phyloP scores from a whole-genome alignment of 2,113 vertebrate genomes.

The Blennius ocellaris region DNA sequence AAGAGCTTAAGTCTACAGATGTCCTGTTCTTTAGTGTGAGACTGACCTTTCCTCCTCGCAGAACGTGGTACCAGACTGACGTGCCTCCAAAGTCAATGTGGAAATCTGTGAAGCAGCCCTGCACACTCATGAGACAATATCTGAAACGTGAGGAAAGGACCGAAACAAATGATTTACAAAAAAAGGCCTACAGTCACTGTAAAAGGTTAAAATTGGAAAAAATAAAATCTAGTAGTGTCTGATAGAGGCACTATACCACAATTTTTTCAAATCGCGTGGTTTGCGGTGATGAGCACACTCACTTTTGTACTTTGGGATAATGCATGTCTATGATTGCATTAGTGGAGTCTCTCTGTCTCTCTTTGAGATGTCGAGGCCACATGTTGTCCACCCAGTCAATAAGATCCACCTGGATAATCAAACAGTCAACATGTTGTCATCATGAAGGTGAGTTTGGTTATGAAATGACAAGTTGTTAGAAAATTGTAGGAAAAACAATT shows the following conservation, averaged over 20 bases:
- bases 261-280: neutral
- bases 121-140: slow-evolving; percentile 99
- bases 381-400: slow-evolving; percentile 99
- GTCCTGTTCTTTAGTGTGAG: neutral
- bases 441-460: too few species aligned
- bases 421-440: too few species aligned
- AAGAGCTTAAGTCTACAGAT: neutral
- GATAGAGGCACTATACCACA: neutral
- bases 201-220: neutral
- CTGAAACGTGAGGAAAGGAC: slow-evolving; percentile 68
- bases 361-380: slow-evolving; percentile 98
- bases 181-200: too few species aligned
- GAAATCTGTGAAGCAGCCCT: slow-evolving; percentile 99
- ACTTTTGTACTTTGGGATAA: slow-evolving; percentile 99
- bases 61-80: slow-evolving; percentile 98
- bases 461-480: too few species aligned
- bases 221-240: neutral
- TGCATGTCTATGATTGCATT: slow-evolving; percentile 98
- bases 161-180: neutral
- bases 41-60: slow-evolving; percentile 95
- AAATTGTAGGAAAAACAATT: too few species aligned
- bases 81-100: slow-evolving; percentile 98
- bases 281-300: slow-evolving; percentile 43
- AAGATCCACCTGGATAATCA: slow-evolving; percentile 90
- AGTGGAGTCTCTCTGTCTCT: slow-evolving; percentile 96